Base-by-base conservation (phyloP, 1,140 invertebrate species). In the Yoshiicerus persimilis region DNA sequence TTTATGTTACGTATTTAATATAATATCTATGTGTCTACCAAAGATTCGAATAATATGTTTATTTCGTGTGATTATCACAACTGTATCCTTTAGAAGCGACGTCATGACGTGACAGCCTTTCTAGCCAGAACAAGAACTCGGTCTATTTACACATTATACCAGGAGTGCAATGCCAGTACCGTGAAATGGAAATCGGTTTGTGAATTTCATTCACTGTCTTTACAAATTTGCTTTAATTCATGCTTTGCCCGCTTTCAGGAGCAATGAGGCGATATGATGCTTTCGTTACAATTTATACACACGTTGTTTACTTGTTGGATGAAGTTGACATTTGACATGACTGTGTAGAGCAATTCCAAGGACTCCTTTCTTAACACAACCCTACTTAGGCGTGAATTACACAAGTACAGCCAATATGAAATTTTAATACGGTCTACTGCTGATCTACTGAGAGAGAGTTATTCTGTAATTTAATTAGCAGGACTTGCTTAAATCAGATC, bases 41-140 rank as follows among this genome's bases (percentile, higher is more conserved):
- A 80, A 80, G 75, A 80, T 80, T 32, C 32, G 75, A 80, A 38
- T 70, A 70, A 70, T 80, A 80, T 80, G 75, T 80, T 80, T 80
- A 32, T 80, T 36, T 80, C 75, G 75, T 80, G 75, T 80, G 75
- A 80, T 36, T 80, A 80, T 80, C 75, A 80, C 75, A 80, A 36
- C 75, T 80, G 75, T 80, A 38, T 80, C 75, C 75, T 80, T 80
- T 25, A 38, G 75, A 32, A 80, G 75, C 70, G 30, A 77, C 34
- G 34, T 36, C 30, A 20, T 16, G 11, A 80, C 30, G n/a, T 38
- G 75, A 36, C 34, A 36, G 75, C 30, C 75, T 23, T 8, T 66
- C 62, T n/a, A 38, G 13, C 30, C 66, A 80, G 75, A 38, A 80
- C 75, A 80, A 32, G 66, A 70, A 70, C 64, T 70, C 27, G 47